These are phyloP conservation scores for Hyaena hyaena DNA, from an alignment of 2,113 vertebrate species.

Conservation along the genomic window DNA sequence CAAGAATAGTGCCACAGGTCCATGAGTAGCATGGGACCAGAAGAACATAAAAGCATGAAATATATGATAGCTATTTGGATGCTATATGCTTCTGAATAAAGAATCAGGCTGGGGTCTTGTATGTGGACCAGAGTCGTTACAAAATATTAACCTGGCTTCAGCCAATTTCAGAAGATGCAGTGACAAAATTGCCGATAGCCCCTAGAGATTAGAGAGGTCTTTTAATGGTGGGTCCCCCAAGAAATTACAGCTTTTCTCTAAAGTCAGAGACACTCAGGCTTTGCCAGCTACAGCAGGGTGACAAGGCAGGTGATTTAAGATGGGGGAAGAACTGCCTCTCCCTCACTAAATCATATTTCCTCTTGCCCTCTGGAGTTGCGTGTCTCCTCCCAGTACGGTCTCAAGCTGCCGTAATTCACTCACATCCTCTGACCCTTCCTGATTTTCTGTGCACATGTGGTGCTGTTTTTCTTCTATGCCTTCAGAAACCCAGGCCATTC, in stretches of 20 bases:
- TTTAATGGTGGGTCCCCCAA: constrained; percentile 76
- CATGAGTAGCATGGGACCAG: neutral
- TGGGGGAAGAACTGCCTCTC: constrained; percentile 53
- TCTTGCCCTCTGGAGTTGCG: constrained; percentile 65
- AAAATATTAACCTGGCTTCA: constrained; percentile 60
- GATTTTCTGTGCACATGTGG: neutral
- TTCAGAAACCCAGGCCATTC: constrained; percentile 11
- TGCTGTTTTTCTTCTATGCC: neutral
- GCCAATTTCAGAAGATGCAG: constrained; percentile 52
- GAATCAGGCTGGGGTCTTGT: neutral
- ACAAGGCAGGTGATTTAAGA: constrained; percentile 80
- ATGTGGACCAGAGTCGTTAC: neutral
- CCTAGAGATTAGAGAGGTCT: constrained; percentile 56
- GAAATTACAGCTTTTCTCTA: constrained; percentile 60
- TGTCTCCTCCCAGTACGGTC: constrained; percentile 53
- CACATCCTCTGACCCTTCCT: neutral
- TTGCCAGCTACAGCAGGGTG: constrained; percentile 75
- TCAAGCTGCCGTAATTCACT: constrained; percentile 23
- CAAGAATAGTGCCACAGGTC: neutral
- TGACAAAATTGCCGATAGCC: constrained; percentile 66
- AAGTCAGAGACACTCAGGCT: constrained; percentile 78
- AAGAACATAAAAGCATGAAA: constrained; percentile 9
- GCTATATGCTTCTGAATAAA: constrained; percentile 44
- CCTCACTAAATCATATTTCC: constrained; percentile 76
- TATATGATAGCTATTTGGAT: neutral